Evolutionary conservation across 2,797 vertebrate species (phyloP), one percentile per base, ranked within the genome.

Genomic region (Alectoris magna): DNA sequence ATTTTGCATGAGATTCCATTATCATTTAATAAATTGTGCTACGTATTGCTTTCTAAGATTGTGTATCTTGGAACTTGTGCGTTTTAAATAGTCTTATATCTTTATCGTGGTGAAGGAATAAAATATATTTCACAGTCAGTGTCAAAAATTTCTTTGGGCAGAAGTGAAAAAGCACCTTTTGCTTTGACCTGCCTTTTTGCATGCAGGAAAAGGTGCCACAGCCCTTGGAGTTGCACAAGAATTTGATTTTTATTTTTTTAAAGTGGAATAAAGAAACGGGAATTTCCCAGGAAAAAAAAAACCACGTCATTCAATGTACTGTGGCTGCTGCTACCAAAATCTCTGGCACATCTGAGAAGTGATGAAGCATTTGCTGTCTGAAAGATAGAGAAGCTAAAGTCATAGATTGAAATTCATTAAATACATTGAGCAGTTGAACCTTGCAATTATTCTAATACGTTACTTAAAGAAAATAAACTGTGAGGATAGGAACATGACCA

Each of bases 251-350:
- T 19, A 4, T 36, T 70, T 70, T 41, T 58, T 69, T 38, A 8
- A 55, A 68, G 11, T 79, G 22, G n/a, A 34, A 21, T 34, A 58
- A 58, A 81, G 17, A 12, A 59, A 67, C 41, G 36, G 17, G 22
- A 2, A 31, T 91, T 91, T 84, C 26, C 53, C 14, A 26, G 17
- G 8, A 44, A n/a, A 58, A 56, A 53, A 48, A 31, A 24, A 11
- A 83, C 34, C 34, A 34, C 34, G 39, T 26, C 27, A 24, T 86
- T 91, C 29, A 79, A 1, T 60, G 73, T 85, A 63, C 75, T 87
- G 53, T 70, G 75, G 43, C 80, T 95, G 63, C 84, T 95, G 63
- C 67, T 69, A 85, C 53, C 88, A 92, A 41, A 91, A 36, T 70
- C 76, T 80, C 60, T 68, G 55, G 18, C 76, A 31, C 38, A 27